Evolutionary conservation across 2,797 vertebrate genomes (phyloP).

Genomic region (Clamator glandarius): DNA sequence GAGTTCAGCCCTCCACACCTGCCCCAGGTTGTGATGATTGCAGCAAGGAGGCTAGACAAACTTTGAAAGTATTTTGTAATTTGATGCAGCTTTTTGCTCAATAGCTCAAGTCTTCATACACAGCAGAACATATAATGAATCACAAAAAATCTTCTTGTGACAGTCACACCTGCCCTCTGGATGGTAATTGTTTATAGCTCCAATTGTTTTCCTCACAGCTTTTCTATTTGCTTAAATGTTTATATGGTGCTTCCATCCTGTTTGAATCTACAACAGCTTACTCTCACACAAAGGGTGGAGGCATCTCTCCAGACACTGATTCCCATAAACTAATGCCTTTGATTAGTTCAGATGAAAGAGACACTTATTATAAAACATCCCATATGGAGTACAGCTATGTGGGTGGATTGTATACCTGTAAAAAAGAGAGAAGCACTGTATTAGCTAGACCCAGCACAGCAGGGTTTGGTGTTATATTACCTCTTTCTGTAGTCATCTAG

Average conservation of each 20-base stretch:
- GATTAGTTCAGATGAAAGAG: conserved; percentile 63
- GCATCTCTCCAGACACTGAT: neutral
- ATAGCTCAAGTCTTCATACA: neutral
- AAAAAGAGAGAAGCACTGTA: neutral
- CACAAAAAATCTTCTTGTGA: neutral
- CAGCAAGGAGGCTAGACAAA: neutral
- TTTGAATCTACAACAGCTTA: neutral
- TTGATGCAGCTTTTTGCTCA: neutral
- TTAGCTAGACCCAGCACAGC: neutral
- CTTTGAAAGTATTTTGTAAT: neutral
- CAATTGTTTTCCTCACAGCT: conserved; percentile 47
- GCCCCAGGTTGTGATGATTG: neutral
- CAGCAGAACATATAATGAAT: neutral
- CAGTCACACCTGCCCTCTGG: conserved; percentile 48
- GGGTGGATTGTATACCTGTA: conserved; percentile 27
- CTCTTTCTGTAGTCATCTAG: conserved; percentile 35
- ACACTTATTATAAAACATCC: conserved; percentile 17
- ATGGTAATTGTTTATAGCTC: conserved; percentile 43
- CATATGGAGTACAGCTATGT: conserved; percentile 20
- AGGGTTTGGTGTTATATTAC: neutral
- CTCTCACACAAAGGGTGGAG: neutral
- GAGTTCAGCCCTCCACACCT: neutral
- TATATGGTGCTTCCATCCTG: neutral
- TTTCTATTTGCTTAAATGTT: conserved; percentile 16
- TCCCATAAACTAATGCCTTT: conserved; percentile 63